These are phyloP conservation scores for Amblyraja radiata DNA, from an alignment of 2,797 vertebrate species.

Conservation along the genomic window DNA sequence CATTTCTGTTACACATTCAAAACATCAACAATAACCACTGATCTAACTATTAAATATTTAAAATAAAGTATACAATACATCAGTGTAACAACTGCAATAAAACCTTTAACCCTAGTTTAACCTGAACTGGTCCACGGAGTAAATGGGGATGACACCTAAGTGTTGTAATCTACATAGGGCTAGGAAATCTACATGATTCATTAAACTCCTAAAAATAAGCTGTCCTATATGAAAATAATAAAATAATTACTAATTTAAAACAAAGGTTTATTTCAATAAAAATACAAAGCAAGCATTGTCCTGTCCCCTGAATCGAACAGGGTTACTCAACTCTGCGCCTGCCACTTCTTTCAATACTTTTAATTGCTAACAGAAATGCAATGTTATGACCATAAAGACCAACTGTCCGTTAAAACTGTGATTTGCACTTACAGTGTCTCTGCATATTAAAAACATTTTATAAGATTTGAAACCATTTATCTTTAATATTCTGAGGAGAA, in stretches of 20 bases:
- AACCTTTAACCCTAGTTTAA: not conserved
- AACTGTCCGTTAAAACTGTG: conserved; percentile 68
- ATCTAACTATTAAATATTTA: not conserved
- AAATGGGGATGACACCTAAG: conserved; percentile 45
- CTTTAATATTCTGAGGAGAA: conserved; percentile 66
- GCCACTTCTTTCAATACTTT: conserved; percentile 76
- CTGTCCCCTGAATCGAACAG: conserved; percentile 64
- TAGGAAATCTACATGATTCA: not conserved
- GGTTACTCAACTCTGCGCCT: conserved; percentile 68
- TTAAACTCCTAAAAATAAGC: not conserved
- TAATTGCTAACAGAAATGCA: conserved; percentile 67
- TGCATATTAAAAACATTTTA: conserved; percentile 74
- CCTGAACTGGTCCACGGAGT: not conserved
- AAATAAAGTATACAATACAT: not conserved
- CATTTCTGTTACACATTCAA: not conserved
- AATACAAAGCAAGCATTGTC: conserved; percentile 67
- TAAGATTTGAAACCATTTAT: conserved; percentile 75
- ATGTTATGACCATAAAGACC: conserved; percentile 72
- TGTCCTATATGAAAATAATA: not conserved
- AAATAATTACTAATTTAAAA: conserved; percentile 1
- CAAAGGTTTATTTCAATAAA: conserved; percentile 64
- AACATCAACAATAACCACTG: not conserved
- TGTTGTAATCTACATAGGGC: conserved; percentile 68
- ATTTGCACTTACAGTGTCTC: conserved; percentile 66
- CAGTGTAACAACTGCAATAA: conserved; percentile 20